A percentile compares a stretch with the other conserved stretches of the same genome.
Evolutionary conservation across 2,888 invertebrate genomes (phyloP).

Genomic region (Dryobotodes eremita): DNA sequence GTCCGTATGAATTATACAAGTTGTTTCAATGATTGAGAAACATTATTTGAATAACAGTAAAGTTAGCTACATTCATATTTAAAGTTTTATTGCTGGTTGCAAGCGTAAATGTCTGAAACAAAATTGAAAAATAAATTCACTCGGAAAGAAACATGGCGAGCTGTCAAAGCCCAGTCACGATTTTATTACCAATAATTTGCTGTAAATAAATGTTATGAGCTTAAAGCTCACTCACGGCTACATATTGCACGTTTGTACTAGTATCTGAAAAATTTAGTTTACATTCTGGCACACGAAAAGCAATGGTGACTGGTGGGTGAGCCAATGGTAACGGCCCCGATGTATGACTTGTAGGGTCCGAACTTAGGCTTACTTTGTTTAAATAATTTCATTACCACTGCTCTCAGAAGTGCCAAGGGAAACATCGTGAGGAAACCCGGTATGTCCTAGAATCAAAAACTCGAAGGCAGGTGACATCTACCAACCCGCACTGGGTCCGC

Average conservation of each 20-base stretch:
- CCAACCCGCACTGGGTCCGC: too few relatives aligned
- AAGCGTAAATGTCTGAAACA: constrained; percentile 36
- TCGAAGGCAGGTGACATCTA: too few relatives aligned
- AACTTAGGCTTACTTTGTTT: too few relatives aligned
- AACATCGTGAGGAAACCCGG: too few relatives aligned
- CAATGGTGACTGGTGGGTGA: background rate
- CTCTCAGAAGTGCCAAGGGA: too few relatives aligned
- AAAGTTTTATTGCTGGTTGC: constrained; percentile 13
- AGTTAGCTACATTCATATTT: constrained; percentile 4
- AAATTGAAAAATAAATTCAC: constrained; percentile 57
- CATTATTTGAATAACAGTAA: constrained; percentile 21
- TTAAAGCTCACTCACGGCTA: constrained; percentile 22
- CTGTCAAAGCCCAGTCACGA: constrained; percentile 52
- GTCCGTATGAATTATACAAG: background rate
- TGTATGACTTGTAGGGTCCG: too few relatives aligned
- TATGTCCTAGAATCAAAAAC: too few relatives aligned
- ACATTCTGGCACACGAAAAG: constrained; percentile 29
- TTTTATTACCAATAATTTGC: constrained; percentile 49
- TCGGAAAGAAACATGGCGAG: constrained; percentile 26
- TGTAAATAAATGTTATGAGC: constrained; percentile 39
- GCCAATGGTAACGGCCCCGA: too few relatives aligned
- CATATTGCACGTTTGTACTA: constrained; percentile 23
- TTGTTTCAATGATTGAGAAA: background rate
- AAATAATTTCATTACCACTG: too few relatives aligned
- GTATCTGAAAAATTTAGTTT: constrained; percentile 15